Evolutionary conservation across 2,888 invertebrate species (phyloP).

Genomic region (Drosophila tripunctata): DNA sequence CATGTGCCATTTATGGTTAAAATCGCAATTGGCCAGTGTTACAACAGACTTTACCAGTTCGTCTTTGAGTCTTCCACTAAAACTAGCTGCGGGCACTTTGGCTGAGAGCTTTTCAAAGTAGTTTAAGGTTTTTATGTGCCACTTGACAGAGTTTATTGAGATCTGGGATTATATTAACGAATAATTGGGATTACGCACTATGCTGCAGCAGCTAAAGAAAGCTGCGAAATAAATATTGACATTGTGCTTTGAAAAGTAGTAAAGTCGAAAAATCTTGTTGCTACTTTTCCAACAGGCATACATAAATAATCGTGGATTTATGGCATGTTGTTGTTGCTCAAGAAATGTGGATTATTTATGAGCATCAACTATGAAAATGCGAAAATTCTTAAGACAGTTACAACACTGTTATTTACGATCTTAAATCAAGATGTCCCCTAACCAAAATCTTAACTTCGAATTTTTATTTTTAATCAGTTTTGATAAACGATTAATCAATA

Average conservation of each 20-base stretch:
- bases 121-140: conserved; percentile 57
- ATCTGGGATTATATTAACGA: conserved; percentile 5
- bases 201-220: background rate
- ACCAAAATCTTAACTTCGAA: too few relatives aligned
- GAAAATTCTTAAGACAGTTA: background rate
- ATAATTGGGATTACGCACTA: conserved; percentile 11
- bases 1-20: conserved; percentile 67
- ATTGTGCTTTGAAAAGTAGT: background rate
- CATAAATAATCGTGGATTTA: conserved; percentile 9
- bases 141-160: conserved; percentile 41
- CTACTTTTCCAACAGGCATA: background rate
- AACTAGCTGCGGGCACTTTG: conserved; percentile 34
- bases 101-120: conserved; percentile 50
- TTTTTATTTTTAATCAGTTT: too few relatives aligned
- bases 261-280: conserved; percentile 8
- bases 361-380: background rate
- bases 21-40: conserved; percentile 59
- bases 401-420: too few relatives aligned
- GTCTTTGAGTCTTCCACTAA: conserved; percentile 35
- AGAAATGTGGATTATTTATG: background rate
- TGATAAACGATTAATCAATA: too few relatives aligned
- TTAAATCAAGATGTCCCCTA: too few relatives aligned
- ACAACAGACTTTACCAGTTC: conserved; percentile 33
- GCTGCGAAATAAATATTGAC: conserved; percentile 2
- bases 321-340: background rate